Evolutionary conservation across 2,888 invertebrate genomes (phyloP).

Genomic region (Bombylius major): DNA sequence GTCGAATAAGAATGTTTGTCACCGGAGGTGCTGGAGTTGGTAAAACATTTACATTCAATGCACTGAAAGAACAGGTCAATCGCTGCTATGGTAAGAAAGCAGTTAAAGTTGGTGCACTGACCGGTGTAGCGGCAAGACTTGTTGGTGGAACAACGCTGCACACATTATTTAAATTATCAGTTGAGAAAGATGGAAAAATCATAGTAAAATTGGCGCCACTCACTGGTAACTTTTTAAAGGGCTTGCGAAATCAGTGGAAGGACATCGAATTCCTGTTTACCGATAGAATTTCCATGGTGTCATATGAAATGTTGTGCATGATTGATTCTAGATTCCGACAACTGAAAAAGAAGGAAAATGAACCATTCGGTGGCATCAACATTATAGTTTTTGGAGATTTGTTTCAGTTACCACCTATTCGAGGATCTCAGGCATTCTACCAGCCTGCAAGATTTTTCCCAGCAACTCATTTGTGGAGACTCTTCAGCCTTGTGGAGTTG

Average conservation of each 20-base stretch:
- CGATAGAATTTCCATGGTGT: conserved; percentile 12
- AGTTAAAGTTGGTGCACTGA: conserved; percentile 19
- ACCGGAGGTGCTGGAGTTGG: conserved; percentile 11
- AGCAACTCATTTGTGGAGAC: not conserved
- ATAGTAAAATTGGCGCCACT: too few relatives aligned
- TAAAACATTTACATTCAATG: conserved; percentile 17
- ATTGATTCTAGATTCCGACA: conserved; percentile 15
- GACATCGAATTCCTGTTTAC: conserved; percentile 11
- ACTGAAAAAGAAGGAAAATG: not conserved
- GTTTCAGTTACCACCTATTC: not conserved
- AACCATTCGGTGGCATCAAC: not conserved
- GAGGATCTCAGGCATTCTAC: not conserved
- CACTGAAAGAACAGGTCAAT: conserved; percentile 16
- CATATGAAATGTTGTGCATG: conserved; percentile 20
- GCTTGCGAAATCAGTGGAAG: conserved; percentile 11
- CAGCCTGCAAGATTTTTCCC: not conserved
- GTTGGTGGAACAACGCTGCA: conserved; percentile 11
- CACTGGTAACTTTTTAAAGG: conserved; percentile 9
- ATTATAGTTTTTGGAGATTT: not conserved
- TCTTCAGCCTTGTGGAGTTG: too few relatives aligned
- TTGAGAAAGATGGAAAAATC: conserved; percentile 12
- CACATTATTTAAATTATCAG: conserved; percentile 7
- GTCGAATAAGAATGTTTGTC: conserved; percentile 10
- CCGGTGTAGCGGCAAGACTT: conserved; percentile 23
- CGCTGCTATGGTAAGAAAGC: conserved; percentile 16